These are phyloP conservation scores for Labeo catla DNA, from an alignment of 2,113 vertebrate species.

Conservation along the genomic window DNA sequence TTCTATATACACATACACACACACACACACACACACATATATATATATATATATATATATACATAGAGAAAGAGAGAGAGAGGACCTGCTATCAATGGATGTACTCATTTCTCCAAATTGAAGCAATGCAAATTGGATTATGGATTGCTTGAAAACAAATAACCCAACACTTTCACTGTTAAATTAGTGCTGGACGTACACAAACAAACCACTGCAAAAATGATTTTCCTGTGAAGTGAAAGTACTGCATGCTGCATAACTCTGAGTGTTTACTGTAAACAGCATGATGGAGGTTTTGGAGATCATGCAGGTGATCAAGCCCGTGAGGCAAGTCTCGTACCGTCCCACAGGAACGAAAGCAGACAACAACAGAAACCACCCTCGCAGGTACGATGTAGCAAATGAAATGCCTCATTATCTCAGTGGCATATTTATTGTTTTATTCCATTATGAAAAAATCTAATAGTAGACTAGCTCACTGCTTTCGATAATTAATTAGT, in stretches of 20 bases:
- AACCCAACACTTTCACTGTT: not conserved
- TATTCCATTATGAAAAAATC: not conserved
- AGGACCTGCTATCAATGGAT: too few species aligned
- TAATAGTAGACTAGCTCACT: not conserved
- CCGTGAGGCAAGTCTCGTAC: not conserved
- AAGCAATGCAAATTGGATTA: too few species aligned
- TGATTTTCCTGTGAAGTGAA: not conserved
- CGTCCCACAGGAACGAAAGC: constrained; percentile 9
- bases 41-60: too few species aligned
- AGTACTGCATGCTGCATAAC: not conserved
- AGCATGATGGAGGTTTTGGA: not conserved
- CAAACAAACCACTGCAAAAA: not conserved
- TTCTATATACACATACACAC: too few species aligned
- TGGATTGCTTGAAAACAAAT: too few species aligned
- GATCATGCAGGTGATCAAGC: not conserved
- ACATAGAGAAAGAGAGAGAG: too few species aligned
- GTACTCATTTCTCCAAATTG: too few species aligned
- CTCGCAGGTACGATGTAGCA: constrained; percentile 29
- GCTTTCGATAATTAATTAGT: not conserved
- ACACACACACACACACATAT: too few species aligned
- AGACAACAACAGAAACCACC: constrained; percentile 4
- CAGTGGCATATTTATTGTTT: not conserved
- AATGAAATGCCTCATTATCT: not conserved
- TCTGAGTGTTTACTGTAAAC: constrained; percentile 33
- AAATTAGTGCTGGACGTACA: not conserved